Conservation (phyloP, 2,888 invertebrate genomes). For the Drosophila emarginata region DNA sequence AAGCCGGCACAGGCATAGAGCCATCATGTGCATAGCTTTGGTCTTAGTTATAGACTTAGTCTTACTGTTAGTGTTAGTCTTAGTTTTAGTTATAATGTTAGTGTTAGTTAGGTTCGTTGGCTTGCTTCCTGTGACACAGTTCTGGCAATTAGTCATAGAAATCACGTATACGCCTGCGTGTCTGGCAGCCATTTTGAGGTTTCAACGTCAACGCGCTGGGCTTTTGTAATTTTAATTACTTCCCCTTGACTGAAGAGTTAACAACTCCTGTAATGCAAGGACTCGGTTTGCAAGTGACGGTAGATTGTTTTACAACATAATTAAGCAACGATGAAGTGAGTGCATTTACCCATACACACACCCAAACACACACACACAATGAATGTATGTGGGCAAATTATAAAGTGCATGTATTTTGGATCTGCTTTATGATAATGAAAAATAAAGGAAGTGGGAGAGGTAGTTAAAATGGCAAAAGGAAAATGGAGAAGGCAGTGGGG, state of each 20-base stretch:
- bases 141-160: constrained; percentile 80
- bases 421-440: constrained; percentile 47
- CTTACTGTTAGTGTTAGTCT: neutral
- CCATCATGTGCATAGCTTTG: neutral
- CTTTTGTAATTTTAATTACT: constrained; percentile 75
- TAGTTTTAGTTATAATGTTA: neutral
- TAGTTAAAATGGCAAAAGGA: constrained; percentile 14
- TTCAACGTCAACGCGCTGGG: constrained; percentile 64
- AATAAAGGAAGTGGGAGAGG: constrained; percentile 3
- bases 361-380: neutral
- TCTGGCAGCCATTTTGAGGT: constrained; percentile 64
- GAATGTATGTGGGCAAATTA: constrained; percentile 43
- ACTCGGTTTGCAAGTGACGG: constrained; percentile 44
- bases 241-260: constrained; percentile 59
- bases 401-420: constrained; percentile 66
- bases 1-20: constrained; percentile 26
- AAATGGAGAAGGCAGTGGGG: constrained; percentile 12
- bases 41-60: neutral
- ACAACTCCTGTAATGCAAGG: constrained; percentile 29
- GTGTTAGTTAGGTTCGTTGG: constrained; percentile 29
- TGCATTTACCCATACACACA: constrained; percentile 17
- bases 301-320: constrained; percentile 77
- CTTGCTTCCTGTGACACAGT: constrained; percentile 77
- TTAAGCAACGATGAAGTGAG: constrained; percentile 62
- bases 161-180: constrained; percentile 76